These are phyloP conservation scores for Myocastor coypus DNA, from an alignment of 2,113 vertebrate genomes.

Conservation along the genomic window DNA sequence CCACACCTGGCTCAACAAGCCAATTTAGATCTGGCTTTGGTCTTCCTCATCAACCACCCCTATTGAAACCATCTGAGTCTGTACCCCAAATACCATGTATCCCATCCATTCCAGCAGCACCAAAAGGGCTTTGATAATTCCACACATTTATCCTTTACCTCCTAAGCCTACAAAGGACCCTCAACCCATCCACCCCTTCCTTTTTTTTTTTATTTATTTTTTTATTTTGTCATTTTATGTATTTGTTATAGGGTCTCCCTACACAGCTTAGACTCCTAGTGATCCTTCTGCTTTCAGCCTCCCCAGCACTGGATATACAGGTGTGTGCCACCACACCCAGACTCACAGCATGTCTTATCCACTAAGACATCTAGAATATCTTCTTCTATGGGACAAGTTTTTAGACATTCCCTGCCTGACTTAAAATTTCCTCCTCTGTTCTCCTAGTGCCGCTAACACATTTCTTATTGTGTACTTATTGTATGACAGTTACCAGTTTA, in stretches of 20 bases:
- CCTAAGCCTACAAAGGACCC: neutral
- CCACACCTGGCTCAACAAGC: no score
- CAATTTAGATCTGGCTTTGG: neutral
- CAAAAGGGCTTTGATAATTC: accelerated
- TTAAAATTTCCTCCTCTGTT: neutral
- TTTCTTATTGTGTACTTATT: neutral
- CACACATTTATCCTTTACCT: neutral
- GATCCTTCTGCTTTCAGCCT: no score
- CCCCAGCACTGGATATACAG: no score
- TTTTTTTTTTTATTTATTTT: no score
- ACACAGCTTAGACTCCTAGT: no score
- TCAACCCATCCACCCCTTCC: neutral
- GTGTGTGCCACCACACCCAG: no score
- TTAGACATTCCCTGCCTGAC: neutral
- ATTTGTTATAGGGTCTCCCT: no score
- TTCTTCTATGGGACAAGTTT: neutral
- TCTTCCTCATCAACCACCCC: neutral
- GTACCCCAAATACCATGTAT: no score
- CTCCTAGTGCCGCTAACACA: neutral
- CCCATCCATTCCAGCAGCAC: neutral
- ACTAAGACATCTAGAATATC: neutral
- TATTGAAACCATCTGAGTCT: neutral
- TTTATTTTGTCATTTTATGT: no score
- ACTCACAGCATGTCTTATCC: neutral
- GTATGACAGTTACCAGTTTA: neutral